Evolutionary conservation across 1,140 invertebrate genomes (phyloP).

Genomic region (Solen grandis): DNA sequence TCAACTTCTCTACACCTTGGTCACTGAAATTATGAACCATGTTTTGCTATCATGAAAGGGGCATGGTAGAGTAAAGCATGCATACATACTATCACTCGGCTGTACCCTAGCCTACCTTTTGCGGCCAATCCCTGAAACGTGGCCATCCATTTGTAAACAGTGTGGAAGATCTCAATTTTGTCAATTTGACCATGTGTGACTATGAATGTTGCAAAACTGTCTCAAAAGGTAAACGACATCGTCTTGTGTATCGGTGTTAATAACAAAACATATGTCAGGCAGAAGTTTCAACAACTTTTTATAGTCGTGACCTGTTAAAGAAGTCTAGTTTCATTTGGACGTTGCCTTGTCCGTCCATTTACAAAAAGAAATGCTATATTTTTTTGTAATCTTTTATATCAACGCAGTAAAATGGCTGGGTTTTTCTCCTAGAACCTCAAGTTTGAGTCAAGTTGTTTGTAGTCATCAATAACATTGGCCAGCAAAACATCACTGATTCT

Average conservation of each 20-base stretch:
- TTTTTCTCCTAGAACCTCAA: background rate
- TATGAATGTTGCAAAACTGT: background rate
- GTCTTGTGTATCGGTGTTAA: background rate
- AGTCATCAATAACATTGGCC: conserved; percentile 27
- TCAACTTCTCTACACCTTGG: conserved; percentile 17
- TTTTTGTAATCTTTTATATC: background rate
- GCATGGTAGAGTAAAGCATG: conserved; percentile 17
- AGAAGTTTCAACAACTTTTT: background rate
- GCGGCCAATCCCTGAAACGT: background rate
- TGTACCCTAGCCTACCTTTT: conserved; percentile 9
- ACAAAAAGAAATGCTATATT: background rate
- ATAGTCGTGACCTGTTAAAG: background rate
- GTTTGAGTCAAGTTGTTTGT: conserved; percentile 3
- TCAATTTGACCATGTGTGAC: background rate
- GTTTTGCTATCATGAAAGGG: conserved; percentile 11
- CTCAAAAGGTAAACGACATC: background rate
- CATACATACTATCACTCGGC: conserved; percentile 6
- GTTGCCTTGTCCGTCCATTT: background rate
- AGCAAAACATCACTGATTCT: conserved; percentile 20
- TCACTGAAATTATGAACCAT: conserved; percentile 10
- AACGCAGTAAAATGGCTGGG: background rate
- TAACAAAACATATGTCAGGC: background rate
- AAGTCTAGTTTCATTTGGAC: background rate
- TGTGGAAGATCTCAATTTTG: background rate
- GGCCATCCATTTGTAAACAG: conserved; percentile 8